These are phyloP conservation scores for Agrilus cyanescens DNA, from an alignment of 2,888 invertebrate genomes.

Conservation along the genomic window DNA sequence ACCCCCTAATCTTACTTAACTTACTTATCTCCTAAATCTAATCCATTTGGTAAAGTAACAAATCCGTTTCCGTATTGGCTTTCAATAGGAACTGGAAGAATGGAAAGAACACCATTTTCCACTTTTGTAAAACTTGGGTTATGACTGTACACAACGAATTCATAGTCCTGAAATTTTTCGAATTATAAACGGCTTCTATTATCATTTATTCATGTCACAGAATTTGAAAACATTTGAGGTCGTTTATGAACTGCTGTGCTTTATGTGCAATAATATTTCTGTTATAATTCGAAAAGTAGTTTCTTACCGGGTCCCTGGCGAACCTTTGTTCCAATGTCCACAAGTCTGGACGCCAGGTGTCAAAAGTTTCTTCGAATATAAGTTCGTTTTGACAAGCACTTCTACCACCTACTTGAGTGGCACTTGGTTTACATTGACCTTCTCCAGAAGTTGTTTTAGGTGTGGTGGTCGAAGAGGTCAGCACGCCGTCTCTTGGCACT, in stretches of 20 bases:
- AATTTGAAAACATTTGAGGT: too few relatives aligned
- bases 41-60: conserved; percentile 25
- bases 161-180: conserved; percentile 43
- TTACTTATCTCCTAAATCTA: conserved; percentile 29
- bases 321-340: conserved; percentile 7
- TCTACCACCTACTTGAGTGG: conserved; percentile 31
- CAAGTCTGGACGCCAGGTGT: conserved; percentile 16
- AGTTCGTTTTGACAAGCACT: conserved; percentile 39
- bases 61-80: conserved; percentile 43
- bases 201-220: too few relatives aligned
- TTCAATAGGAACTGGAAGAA: conserved; percentile 48
- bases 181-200: conserved; percentile 3
- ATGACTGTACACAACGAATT: conserved; percentile 55
- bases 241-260: too few relatives aligned
- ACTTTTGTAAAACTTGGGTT: conserved; percentile 43
- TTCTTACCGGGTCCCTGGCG: conserved; percentile 4
- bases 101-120: conserved; percentile 41
- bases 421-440: conserved; percentile 14
- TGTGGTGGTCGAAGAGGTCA: conserved; percentile 19
- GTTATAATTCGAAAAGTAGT: not conserved
- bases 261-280: too few relatives aligned
- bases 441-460: not conserved
- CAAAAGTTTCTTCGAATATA: conserved; percentile 49
- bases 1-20: too few relatives aligned
- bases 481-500: not conserved